Base-by-base conservation (phyloP, 2,113 vertebrate species). In the Cervus canadensis region DNA sequence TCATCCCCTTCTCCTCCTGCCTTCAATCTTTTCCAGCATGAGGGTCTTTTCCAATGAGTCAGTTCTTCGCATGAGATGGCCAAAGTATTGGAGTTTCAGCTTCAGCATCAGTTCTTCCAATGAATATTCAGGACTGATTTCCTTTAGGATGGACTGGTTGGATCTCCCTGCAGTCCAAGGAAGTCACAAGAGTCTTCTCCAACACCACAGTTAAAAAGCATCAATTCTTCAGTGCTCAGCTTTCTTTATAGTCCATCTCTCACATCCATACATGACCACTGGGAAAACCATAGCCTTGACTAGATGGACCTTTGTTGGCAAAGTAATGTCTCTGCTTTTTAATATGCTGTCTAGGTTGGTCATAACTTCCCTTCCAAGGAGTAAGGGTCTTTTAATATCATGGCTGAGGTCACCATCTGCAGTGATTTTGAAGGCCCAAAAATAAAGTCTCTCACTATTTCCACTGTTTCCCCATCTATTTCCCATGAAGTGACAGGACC, bases 181-280 rank as follows among this genome's bases (percentile, higher is more conserved):
- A 4, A 71, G n/a, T 71, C 64, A 1, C 28, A 36, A 71, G 9
- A 36, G 9, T 71, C n/a, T 71, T 71, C n/a, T 71, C 33, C 64
- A 67, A 21, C 4, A 71, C 64, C 17, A 36, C 17, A 71, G n/a
- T 71, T 36, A 9, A 71, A 36, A 67, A 71, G 64, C 17, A 71
- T 2, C 9, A 36, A 5, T 21, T 21, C 17, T 71, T n/a, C 19
- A 2, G 64, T 0, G 0, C 17, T 71, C 64, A 71, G 33, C 17
- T 67, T 67, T 67, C 33, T 19, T 36, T 36, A 36, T 36, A 36
- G 64, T 5, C 17, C 17, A 36, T 21, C 17, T 71, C n/a, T 71
- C n/a, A 21, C 64, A 36, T 71, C 64, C 19, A 21, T 36, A 71
- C n/a, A 36, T 36, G 64, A 36, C n/a, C 5, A 36, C 33, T 71